phyloP scores from a whole-genome alignment of 1,140 invertebrate genomes.

The Drosophila nebulosa region DNA sequence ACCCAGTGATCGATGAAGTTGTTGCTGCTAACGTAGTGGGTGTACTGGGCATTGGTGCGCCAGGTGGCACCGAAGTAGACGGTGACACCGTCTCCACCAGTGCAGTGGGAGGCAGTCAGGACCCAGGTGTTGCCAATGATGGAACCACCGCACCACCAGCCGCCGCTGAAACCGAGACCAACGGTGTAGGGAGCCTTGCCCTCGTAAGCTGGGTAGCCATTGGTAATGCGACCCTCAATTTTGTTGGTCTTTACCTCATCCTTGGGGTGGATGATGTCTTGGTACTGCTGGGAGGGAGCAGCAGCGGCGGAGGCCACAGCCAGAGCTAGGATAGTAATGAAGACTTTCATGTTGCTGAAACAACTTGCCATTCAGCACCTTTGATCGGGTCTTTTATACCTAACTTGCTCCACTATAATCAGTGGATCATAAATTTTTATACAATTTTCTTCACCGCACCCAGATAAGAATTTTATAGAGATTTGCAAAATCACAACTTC shows the following conservation, averaged over 20 bases:
- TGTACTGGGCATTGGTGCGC: slow-evolving; percentile 32
- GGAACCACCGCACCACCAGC: slow-evolving; percentile 79
- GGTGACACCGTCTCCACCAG: slow-evolving; percentile 22
- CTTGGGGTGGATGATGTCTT: slow-evolving; percentile 25
- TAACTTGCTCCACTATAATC: background rate
- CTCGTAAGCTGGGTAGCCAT: slow-evolving; percentile 37
- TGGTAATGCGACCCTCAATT: slow-evolving; percentile 19
- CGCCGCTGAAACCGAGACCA: slow-evolving; percentile 66
- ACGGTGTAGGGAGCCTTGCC: slow-evolving; percentile 82
- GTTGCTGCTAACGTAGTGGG: slow-evolving; percentile 18
- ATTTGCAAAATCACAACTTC: background rate
- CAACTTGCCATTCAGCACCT: background rate
- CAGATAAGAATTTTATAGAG: background rate
- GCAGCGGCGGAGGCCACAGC: background rate
- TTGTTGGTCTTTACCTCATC: slow-evolving; percentile 29
- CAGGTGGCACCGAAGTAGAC: slow-evolving; percentile 47
- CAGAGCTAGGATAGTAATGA: background rate
- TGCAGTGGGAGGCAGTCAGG: slow-evolving; percentile 84
- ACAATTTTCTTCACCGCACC: background rate
- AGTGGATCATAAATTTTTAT: background rate
- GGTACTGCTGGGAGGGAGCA: slow-evolving; percentile 8
- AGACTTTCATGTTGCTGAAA: background rate
- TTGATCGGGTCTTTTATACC: background rate
- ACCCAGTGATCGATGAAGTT: slow-evolving; percentile 27
- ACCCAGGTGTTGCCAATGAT: slow-evolving; percentile 82